Evolutionary conservation across 2,888 invertebrate genomes (phyloP), one percentile per base, ranked within the genome.

Genomic region (Dilophus febrilis): DNA sequence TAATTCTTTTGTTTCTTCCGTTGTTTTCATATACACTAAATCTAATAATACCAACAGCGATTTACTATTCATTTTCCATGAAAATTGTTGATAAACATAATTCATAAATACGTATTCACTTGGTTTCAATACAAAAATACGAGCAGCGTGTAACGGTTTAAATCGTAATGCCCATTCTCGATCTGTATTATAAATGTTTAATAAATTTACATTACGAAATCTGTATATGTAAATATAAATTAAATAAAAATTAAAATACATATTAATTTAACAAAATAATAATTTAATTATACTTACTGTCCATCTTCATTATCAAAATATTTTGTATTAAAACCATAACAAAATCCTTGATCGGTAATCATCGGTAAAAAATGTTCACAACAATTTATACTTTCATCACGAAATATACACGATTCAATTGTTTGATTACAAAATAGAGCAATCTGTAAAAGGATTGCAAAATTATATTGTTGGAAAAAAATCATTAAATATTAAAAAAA

Each of bases 11-110:
- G 81, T 78, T 51, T 81, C 79, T 42, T 72, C 70, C 0, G 81
- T 82, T 1, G 82, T 82, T 54, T 81, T 81, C 0, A 82, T 82
- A 53, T 78, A n/a, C n/a, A n/a, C 74, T 51, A 80, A 79, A 18
- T 80, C 74, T 1, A 77, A 76, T 53, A 83, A 60, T 4, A 62
- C 51, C n/a, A 61, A 52, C 42, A 59, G 61, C 3, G 55, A 55
- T 1, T 51, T 43, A 44, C 59, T 54, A 27, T 50, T 52, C 38
- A 53, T 68, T 34, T 73, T 71, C 81, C 81, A 82, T 2, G 72
- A 64, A 46, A 77, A 74, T 50, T 81, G 80, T 49, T 70, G 71
- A n/a, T 36, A n/a, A n/a, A n/a, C 18, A 48, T 74, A 69, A 47
- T 80, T 80, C 19, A 74, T 54, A 0, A 75, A 74, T 2, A 79